phyloP scores from a whole-genome alignment of 2,797 vertebrate species.

The Garrulus glandarius region DNA sequence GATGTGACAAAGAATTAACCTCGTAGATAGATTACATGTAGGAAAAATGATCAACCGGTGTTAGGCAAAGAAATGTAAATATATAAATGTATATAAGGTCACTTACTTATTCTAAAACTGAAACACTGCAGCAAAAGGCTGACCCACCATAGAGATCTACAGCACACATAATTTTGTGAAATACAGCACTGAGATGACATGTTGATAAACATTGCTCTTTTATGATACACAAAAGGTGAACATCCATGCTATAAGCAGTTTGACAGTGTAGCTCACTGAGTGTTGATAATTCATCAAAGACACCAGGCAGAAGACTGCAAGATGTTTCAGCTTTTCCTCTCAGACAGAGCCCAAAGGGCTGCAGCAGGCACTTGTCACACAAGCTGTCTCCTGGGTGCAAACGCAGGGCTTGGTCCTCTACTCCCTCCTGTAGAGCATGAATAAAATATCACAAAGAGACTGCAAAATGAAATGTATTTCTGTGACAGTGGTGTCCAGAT shows the following conservation, averaged over 20 bases:
- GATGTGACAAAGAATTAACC: not conserved
- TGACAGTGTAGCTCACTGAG: not conserved
- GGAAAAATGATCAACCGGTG: not conserved
- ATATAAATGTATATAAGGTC: not conserved
- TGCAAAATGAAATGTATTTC: not conserved
- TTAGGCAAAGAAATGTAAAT: not conserved
- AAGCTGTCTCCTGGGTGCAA: not conserved
- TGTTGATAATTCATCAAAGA: conserved; percentile 1
- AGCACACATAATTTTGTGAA: not conserved
- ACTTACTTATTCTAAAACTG: not conserved
- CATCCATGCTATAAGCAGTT: not conserved
- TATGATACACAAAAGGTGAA: not conserved
- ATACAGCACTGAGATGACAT: not conserved
- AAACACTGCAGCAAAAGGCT: not conserved
- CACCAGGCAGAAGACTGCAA: not conserved
- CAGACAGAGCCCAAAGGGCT: not conserved
- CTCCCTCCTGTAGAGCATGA: not conserved
- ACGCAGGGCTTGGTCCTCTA: not conserved
- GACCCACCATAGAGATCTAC: not conserved
- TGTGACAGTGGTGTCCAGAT: not conserved
- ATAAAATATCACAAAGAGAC: conserved; percentile 40
- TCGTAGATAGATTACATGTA: not conserved
- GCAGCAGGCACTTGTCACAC: not conserved
- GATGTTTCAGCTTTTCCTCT: not conserved
- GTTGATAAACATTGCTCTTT: not conserved